These are phyloP conservation scores for Malacoraja senta DNA, from an alignment of 2,797 vertebrate species.

Conservation along the genomic window DNA sequence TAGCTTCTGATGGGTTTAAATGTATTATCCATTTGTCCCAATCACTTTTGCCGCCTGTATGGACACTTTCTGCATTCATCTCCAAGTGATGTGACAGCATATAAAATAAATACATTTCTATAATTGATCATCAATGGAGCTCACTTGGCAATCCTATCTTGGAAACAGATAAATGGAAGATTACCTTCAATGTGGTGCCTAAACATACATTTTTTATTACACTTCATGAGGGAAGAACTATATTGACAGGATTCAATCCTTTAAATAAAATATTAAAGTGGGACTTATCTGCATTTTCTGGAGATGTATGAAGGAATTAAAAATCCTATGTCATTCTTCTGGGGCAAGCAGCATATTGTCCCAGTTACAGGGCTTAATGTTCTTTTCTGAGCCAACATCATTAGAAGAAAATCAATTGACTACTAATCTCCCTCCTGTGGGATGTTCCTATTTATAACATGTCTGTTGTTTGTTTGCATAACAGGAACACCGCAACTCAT, in stretches of 20 bases:
- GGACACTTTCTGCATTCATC: background rate
- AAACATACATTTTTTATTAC: background rate
- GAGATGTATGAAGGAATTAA: background rate
- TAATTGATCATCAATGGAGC: background rate
- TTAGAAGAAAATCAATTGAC: background rate
- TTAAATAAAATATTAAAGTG: background rate
- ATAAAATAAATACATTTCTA: too few species aligned
- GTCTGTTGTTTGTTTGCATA: background rate
- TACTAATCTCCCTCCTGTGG: background rate
- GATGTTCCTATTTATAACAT: constrained; percentile 9
- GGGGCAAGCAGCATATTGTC: background rate
- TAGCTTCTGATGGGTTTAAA: background rate
- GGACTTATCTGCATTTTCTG: background rate
- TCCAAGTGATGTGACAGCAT: background rate
- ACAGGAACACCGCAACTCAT: background rate
- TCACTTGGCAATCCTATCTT: background rate
- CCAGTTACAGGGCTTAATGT: background rate
- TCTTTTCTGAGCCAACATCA: background rate
- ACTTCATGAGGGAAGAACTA: background rate
- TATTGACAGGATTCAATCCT: background rate
- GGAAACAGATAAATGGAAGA: background rate
- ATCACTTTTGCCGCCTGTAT: background rate
- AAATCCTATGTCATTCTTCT: background rate
- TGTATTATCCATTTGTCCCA: background rate
- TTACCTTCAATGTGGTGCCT: background rate